Evolutionary conservation across 2,797 vertebrate species (phyloP), one percentile per base, ranked within the genome.

Genomic region (Phyllotis vaccarum): DNA sequence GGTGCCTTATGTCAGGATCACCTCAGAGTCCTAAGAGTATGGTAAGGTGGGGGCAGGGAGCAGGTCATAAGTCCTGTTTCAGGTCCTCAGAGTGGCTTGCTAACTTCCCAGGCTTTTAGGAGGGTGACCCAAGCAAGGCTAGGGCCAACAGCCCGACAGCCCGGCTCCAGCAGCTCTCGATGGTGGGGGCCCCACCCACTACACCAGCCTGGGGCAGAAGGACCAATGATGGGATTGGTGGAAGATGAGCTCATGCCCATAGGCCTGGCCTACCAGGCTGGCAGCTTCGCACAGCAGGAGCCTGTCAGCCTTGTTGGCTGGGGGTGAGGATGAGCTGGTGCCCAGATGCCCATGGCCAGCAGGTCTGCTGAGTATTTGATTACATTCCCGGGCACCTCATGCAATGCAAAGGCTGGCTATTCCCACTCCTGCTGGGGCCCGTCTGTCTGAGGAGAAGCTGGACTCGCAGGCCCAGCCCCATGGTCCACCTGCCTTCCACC

Each of bases 361-460:
- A 0, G 94, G 89, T 96, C 96, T 94, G 94, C 96, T 97, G 94
- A 94, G 97, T 94, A 95, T 89, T 82, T 95, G 68, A 31, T 72
- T 80, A 94, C 95, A 94, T 96, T 97, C 95, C 96, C 92, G 6
- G 78, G 92, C 97, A 97, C 95, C 97, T 95, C 95, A 31, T 27
- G 96, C 95, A 95, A 97, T 6, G 46, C 95, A 92, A 93, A 93
- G 96, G 97, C 88, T 64, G 86, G 94, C 76, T 0, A 0, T 79
- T 93, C 97, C 96, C 89, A 90, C 96, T 97, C 98, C 95, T 96
- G 91, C 97, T 97, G 95, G 76, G 96, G 95, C 97, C 98, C 98
- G 95, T 98, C 98, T 99, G 98, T 98, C 97, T 94, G 91, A 66
- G 37, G 14, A 88, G 93, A 97, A 12, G 22, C 98, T 98, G 98